A percentile compares a stretch with the other conserved stretches of the same genome.
These are phyloP conservation scores for Brachionus koreanus DNA, from an alignment of 1,140 invertebrate species.

Conservation along the genomic window DNA sequence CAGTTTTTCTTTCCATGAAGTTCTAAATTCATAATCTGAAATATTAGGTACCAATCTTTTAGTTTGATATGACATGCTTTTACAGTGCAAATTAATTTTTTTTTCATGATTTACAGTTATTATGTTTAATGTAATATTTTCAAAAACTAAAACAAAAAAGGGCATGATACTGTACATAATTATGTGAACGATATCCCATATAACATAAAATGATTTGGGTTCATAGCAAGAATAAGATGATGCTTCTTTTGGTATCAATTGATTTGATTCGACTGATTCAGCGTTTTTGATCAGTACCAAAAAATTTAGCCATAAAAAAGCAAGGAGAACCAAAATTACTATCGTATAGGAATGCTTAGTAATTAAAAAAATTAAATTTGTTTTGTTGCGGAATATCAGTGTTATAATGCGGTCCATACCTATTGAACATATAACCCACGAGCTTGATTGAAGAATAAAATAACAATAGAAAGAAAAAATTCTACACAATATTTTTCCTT, in stretches of 20 bases:
- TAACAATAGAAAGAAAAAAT: neutral
- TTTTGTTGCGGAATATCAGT: neutral
- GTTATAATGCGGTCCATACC: neutral
- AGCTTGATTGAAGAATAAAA: slow-evolving; percentile 16
- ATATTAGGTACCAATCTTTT: neutral
- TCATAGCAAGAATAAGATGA: neutral
- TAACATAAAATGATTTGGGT: neutral
- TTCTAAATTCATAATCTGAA: neutral
- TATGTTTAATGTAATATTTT: neutral
- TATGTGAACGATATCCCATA: slow-evolving; percentile 23
- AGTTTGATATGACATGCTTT: neutral
- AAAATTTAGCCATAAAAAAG: neutral
- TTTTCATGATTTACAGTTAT: neutral
- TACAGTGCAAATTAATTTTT: neutral
- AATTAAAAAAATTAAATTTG: neutral
- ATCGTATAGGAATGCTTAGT: neutral
- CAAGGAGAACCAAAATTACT: neutral
- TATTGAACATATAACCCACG: slow-evolving; percentile 4
- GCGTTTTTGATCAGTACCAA: neutral
- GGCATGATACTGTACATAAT: slow-evolving; percentile 3
- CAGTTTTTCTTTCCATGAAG: neutral
- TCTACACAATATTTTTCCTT: neutral
- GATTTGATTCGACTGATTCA: neutral
- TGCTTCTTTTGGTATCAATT: neutral
- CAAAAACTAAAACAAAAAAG: neutral